Conservation (phyloP, 1,140 invertebrate species). For the Panulirus ornatus region DNA sequence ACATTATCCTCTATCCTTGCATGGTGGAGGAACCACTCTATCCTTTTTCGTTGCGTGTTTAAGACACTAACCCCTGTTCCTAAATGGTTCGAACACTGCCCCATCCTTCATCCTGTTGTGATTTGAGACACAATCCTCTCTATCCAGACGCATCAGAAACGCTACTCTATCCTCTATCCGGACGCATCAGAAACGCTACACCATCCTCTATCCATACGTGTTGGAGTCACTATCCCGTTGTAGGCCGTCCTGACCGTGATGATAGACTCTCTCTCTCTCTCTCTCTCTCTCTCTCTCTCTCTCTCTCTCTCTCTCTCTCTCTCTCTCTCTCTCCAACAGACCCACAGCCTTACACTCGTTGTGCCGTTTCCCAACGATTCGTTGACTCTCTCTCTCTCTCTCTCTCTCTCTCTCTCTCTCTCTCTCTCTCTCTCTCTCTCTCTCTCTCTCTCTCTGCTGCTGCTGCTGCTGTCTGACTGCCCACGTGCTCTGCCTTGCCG, state of each 20-base stretch:
- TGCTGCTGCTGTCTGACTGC: conserved; percentile 1
- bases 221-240: background rate
- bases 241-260: background rate
- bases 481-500: conserved; percentile 29
- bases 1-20: too few species aligned
- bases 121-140: too few species aligned
- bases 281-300: conserved; percentile 23
- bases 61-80: too few species aligned
- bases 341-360: too few species aligned
- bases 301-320: background rate
- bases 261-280: background rate
- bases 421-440: conserved; percentile 35
- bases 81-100: too few species aligned
- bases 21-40: too few species aligned
- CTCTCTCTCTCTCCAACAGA: background rate
- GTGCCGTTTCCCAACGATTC: conserved; percentile 47
- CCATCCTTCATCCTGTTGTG: too few species aligned
- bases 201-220: too few species aligned
- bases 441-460: conserved; percentile 36
- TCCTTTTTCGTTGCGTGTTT: too few species aligned
- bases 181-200: too few species aligned
- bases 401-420: conserved; percentile 73
- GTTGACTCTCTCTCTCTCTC: conserved; percentile 64
- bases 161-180: too few species aligned
- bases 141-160: too few species aligned